phyloP scores from a whole-genome alignment of 2,797 vertebrate genomes.

The Argentina silus region DNA sequence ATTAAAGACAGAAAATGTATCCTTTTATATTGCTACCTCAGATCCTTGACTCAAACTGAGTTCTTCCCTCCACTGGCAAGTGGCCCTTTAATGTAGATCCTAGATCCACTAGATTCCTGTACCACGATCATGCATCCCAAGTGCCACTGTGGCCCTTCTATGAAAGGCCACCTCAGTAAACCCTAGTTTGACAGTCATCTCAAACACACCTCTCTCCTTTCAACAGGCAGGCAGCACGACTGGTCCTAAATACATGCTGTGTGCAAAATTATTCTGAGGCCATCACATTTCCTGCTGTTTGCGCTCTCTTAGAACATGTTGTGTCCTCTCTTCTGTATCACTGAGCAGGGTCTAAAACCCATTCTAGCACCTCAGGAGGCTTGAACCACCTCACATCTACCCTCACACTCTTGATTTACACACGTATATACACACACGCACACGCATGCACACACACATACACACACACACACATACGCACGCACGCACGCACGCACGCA shows the following conservation, averaged over 20 bases:
- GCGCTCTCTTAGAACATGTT: neutral
- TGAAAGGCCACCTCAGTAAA: neutral
- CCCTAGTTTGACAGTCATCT: neutral
- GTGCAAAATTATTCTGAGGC: neutral
- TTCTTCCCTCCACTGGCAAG: neutral
- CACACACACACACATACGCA: no score
- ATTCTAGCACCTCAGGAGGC: neutral
- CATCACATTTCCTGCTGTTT: neutral
- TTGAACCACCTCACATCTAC: neutral
- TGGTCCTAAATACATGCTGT: neutral
- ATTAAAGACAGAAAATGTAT: neutral
- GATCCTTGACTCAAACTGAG: neutral
- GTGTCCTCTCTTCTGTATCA: constrained; percentile 7
- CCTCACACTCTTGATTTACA: neutral
- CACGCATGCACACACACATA: no score
- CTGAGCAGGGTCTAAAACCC: neutral
- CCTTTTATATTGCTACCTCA: neutral
- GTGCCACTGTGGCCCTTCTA: no score
- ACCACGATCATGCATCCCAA: neutral
- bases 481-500: no score
- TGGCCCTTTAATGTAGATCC: no score
- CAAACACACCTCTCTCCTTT: neutral
- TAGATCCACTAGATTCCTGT: no score
- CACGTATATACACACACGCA: no score
- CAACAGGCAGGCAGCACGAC: constrained; percentile 4